These are phyloP conservation scores for Pomatorhinus ruficollis DNA, from an alignment of 2,113 vertebrate species.

Conservation along the genomic window DNA sequence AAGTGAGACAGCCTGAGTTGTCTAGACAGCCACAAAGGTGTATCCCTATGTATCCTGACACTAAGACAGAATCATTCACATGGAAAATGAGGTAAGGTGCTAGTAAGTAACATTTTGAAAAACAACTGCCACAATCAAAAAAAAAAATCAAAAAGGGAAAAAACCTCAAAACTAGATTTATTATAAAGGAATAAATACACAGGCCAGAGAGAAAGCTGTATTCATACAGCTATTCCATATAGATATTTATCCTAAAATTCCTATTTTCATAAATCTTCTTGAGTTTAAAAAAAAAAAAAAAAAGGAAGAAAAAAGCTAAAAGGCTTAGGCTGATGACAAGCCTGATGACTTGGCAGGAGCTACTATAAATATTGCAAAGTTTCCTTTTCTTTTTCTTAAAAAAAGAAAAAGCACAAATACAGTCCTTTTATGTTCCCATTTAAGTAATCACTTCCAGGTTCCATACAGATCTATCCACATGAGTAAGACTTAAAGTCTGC, in stretches of 20 bases:
- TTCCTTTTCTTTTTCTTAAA: conserved; percentile 8
- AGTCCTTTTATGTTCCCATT: conserved; percentile 16
- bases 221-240: not conserved
- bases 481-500: not conserved
- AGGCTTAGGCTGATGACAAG: not conserved
- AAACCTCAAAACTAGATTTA: not conserved
- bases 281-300: not conserved
- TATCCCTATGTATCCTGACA: not conserved
- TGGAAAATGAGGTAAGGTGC: not conserved
- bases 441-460: conserved; percentile 47
- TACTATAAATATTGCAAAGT: conserved; percentile 4
- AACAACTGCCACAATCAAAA: not conserved
- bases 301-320: not conserved
- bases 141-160: not conserved
- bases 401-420: not conserved
- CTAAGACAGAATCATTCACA: not conserved
- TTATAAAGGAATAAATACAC: not conserved
- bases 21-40: not conserved
- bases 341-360: not conserved
- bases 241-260: not conserved
- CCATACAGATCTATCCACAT: not conserved
- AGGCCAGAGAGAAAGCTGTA: not conserved
- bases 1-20: not conserved
- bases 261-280: not conserved
- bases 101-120: not conserved